Evolutionary conservation across 2,888 invertebrate species (phyloP).

Genomic region (Bugula neritina): DNA sequence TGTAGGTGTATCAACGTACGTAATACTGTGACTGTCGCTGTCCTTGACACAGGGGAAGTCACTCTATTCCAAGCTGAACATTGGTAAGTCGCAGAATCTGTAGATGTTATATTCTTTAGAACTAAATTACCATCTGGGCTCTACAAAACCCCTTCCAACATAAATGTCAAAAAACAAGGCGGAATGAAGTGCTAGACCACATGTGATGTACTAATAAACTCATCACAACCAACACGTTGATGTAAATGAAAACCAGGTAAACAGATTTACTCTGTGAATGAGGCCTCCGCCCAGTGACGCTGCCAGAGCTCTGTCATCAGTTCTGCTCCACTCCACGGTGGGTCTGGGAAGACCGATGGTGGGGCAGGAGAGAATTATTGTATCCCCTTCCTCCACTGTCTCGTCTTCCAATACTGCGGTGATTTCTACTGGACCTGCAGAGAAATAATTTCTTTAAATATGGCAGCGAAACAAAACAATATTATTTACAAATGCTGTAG

Average conservation of each 20-base stretch:
- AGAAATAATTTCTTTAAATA: too few relatives aligned
- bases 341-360: background rate
- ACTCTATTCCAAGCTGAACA: slow-evolving; percentile 13
- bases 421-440: background rate
- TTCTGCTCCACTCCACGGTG: background rate
- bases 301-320: background rate
- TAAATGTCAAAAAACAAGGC: too few relatives aligned
- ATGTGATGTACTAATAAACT: too few relatives aligned
- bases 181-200: too few relatives aligned
- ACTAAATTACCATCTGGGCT: background rate
- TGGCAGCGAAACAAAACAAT: too few relatives aligned
- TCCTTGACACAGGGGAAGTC: background rate
- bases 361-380: background rate
- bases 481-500: too few relatives aligned
- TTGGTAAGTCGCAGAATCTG: background rate
- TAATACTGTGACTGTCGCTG: background rate
- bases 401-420: too few relatives aligned
- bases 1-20: background rate
- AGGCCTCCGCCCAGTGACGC: background rate
- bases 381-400: background rate
- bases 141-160: too few relatives aligned
- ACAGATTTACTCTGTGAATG: background rate
- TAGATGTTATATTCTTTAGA: background rate
- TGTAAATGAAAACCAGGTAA: too few relatives aligned
- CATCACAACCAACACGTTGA: too few relatives aligned